phyloP scores from a whole-genome alignment of 92 coral and sea anemone genomes.

The Ricordea florida region DNA sequence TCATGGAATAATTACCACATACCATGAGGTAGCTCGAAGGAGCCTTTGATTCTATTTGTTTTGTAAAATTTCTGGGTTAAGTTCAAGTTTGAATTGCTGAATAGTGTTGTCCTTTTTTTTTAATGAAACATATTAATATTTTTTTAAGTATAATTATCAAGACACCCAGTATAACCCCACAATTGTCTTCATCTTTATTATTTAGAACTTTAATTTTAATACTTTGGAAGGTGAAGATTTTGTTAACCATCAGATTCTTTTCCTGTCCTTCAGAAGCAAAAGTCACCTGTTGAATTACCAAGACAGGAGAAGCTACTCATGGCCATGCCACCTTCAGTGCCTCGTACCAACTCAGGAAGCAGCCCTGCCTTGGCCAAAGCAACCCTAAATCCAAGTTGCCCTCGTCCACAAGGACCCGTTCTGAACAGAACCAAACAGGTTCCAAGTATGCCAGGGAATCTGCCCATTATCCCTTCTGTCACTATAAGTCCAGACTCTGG shows the following conservation, averaged over 20 bases:
- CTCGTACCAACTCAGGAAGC: neutral
- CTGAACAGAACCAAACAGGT: constrained; percentile 17
- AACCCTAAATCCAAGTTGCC: neutral
- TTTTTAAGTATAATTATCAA: too few relatives aligned
- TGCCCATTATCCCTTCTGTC: neutral
- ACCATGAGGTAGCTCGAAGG: too few relatives aligned
- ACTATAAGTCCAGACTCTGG: constrained; percentile 42
- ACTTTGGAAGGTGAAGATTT: too few relatives aligned
- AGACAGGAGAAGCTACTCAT: neutral
- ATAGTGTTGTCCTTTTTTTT: too few relatives aligned
- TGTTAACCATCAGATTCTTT: too few relatives aligned
- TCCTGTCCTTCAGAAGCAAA: constrained; percentile 5
- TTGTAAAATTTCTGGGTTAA: too few relatives aligned
- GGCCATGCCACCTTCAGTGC: neutral
- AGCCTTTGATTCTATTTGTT: too few relatives aligned
- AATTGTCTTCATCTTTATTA: too few relatives aligned
- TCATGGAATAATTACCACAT: too few relatives aligned
- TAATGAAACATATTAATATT: neutral
- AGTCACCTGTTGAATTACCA: neutral
- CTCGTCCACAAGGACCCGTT: constrained; percentile 33
- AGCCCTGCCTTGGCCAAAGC: neutral
- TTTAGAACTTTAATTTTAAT: too few relatives aligned
- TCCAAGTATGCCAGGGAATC: neutral
- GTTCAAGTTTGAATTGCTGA: too few relatives aligned
- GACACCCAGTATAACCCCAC: too few relatives aligned